Evolutionary conservation across 64 coral and sea anemone species (phyloP).

Genomic region (Porites lutea): DNA sequence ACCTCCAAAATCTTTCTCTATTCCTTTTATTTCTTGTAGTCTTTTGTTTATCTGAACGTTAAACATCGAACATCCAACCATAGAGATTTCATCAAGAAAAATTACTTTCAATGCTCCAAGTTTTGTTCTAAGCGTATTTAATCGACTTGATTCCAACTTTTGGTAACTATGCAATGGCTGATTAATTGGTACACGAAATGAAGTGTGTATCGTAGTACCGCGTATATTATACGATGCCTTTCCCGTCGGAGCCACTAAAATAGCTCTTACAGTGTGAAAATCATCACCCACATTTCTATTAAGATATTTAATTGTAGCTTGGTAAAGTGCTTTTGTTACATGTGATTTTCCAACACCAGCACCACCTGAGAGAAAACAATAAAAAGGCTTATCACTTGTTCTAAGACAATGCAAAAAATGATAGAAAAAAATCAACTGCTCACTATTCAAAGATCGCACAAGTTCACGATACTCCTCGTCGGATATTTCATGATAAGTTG

Average conservation of each 20-base stretch:
- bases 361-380: conserved; percentile 42
- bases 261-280: conserved; percentile 34
- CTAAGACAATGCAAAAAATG: conserved; percentile 35
- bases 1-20: conserved; percentile 45
- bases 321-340: conserved; percentile 46
- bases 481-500: conserved; percentile 43
- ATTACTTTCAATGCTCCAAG: conserved; percentile 53
- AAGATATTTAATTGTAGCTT: conserved; percentile 47
- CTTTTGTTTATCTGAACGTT: conserved; percentile 66
- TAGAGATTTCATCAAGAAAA: conserved; percentile 66
- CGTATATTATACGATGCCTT: conserved; percentile 62
- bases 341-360: conserved; percentile 59
- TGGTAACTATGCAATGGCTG: conserved; percentile 55
- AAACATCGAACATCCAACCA: conserved; percentile 65
- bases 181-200: conserved; percentile 34
- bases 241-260: conserved; percentile 54
- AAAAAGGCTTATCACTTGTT: conserved; percentile 42
- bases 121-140: conserved; percentile 55
- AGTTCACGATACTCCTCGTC: conserved; percentile 25
- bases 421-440: conserved; percentile 50
- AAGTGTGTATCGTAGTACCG: conserved; percentile 52
- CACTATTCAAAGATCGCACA: conserved; percentile 38
- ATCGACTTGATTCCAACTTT: conserved; percentile 45
- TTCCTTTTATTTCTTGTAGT: conserved; percentile 62
- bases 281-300: conserved; percentile 42